Conservation (phyloP, 2,888 invertebrate species). For the Elgonia sp. region DNA sequence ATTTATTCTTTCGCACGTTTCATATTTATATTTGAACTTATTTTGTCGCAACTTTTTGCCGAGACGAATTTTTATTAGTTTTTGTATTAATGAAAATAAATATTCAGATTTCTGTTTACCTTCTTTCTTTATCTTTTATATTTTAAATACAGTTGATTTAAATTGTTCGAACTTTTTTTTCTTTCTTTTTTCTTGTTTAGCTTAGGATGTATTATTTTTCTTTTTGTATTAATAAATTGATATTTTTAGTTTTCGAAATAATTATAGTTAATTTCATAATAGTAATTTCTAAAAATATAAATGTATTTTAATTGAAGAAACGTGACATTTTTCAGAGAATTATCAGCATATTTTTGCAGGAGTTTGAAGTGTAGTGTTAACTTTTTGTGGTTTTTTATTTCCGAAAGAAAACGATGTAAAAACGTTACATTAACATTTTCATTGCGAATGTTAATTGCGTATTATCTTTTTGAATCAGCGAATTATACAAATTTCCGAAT, state of each 20-base stretch:
- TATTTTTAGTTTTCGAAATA: no score
- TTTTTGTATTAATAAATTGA: no score
- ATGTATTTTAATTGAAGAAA: no score
- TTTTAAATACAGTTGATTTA: neutral
- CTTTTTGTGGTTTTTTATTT: neutral
- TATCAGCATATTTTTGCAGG: neutral
- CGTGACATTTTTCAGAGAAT: no score
- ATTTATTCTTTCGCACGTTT: constrained; percentile 6
- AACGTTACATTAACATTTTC: constrained; percentile 11
- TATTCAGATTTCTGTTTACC: neutral
- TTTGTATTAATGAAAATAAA: constrained; percentile 13
- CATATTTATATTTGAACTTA: constrained; percentile 5
- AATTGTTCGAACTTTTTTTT: no score
- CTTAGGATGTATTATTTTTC: no score
- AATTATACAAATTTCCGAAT: neutral
- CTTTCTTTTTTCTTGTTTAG: no score
- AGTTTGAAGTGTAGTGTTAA: neutral
- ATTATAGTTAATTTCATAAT: no score
- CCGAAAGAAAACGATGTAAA: neutral
- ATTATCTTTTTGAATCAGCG: neutral
- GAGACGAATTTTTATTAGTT: neutral
- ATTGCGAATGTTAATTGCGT: constrained; percentile 15
- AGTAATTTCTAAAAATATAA: no score
- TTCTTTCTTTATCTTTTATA: neutral
- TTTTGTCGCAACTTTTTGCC: neutral